phyloP scores from a whole-genome alignment of 1,140 invertebrate species.

The Andrena cerasifolii region DNA sequence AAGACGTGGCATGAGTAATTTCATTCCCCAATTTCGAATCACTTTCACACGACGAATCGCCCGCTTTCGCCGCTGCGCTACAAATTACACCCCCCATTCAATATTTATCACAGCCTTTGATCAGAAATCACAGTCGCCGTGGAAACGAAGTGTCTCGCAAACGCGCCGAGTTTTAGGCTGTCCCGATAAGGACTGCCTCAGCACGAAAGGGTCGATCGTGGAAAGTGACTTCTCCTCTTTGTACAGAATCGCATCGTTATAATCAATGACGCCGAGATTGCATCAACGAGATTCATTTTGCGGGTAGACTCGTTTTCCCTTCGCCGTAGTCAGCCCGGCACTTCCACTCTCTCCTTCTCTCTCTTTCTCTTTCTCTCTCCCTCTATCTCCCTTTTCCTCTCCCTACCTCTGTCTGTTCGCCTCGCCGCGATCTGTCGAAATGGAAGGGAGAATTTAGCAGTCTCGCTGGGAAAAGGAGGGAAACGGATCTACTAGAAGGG shows the following conservation, averaged over 20 bases:
- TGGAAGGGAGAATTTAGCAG: conserved; percentile 32
- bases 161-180: conserved; percentile 4
- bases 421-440: conserved; percentile 13
- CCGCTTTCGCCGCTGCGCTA: too few species aligned
- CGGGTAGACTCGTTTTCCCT: conserved; percentile 35
- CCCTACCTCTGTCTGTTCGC: not conserved
- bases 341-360: not conserved
- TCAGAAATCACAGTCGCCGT: conserved; percentile 1
- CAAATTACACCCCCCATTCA: too few species aligned
- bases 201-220: not conserved
- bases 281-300: conserved; percentile 52
- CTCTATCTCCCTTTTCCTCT: too few species aligned
- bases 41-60: too few species aligned
- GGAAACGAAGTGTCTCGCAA: conserved; percentile 27
- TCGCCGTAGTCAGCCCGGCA: not conserved
- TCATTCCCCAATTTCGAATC: too few species aligned
- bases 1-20: too few species aligned
- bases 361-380: not conserved
- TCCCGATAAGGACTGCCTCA: conserved; percentile 22
- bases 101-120: not conserved
- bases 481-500: conserved; percentile 43
- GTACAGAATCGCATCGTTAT: conserved; percentile 39
- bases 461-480: conserved; percentile 44
- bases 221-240: conserved; percentile 38
- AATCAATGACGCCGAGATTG: conserved; percentile 52